Percentiles rank a stretch among this genome's conserved stretches.
Conservation (phyloP, 2,797 vertebrate genomes). For the Emys orbicularis region DNA sequence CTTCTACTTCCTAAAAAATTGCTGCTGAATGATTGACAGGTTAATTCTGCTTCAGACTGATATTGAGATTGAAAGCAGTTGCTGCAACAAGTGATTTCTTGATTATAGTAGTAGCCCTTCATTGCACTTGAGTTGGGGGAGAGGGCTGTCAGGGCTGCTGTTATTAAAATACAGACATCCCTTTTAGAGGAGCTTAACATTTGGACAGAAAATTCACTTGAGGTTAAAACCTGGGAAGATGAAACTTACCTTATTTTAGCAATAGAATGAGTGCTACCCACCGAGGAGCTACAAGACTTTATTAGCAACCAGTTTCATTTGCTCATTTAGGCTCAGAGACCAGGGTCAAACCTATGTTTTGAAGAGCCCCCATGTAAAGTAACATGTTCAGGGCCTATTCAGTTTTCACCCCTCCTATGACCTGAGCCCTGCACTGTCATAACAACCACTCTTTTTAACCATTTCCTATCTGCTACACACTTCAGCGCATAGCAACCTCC, state of each 20-base stretch:
- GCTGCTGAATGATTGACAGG: constrained; percentile 65
- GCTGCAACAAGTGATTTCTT: constrained; percentile 69
- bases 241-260: constrained; percentile 18
- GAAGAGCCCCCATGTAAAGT: not conserved
- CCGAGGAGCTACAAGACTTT: not conserved
- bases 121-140: not conserved
- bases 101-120: constrained; percentile 62
- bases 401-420: not conserved
- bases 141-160: constrained; percentile 9
- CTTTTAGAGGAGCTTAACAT: constrained; percentile 37
- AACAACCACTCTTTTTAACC: not conserved
- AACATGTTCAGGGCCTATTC: not conserved
- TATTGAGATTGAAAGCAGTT: constrained; percentile 60
- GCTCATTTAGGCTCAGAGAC: not conserved
- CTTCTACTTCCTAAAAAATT: constrained; percentile 49
- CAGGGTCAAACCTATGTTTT: not conserved
- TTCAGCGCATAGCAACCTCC: not conserved
- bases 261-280: not conserved
- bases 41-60: constrained; percentile 62
- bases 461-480: not conserved
- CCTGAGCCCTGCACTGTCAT: not conserved
- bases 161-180: constrained; percentile 47
- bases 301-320: not conserved
- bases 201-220: not conserved
- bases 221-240: not conserved